Base-by-base conservation (phyloP, 1,140 invertebrate genomes). In the Patella vulgata region DNA sequence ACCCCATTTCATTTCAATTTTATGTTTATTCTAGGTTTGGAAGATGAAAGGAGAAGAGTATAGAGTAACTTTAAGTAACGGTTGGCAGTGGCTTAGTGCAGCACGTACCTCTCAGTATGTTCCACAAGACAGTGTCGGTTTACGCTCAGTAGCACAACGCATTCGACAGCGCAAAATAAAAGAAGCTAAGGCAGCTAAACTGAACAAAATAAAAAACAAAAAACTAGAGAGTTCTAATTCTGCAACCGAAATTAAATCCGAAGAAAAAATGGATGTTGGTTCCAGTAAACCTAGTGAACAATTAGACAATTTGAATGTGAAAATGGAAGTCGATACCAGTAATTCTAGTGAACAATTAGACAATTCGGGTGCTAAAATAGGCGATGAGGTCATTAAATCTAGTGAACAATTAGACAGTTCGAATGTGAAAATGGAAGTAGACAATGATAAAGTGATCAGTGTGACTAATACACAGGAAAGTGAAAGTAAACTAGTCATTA, bases 41-140 rank as follows among this genome's bases (percentile, higher is more conserved):
- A 99, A 99, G 80, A 94, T 97, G 85, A 97, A 96, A 85, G 97
- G 96, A 6, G 97, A 99, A 84, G 96, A 99, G 78, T 98, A 98
- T 81, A 87, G 97, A 69, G 90, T 98, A 25, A 94, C 95, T 75
- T 94, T 95, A 0, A 91, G 94, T 73, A 95, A 94, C 89, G 96
- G 96, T 8, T 98, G 96, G 96, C 80, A 92, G 14, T 99, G 96
- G 95, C 86, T 94, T 30, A 92, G 93, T 0, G 31, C 56, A 19
- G 77, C 77, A 3, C 44, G 77, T 11, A 39, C 19, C 9, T 60
- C 53, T 12, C 64, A 69, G 28, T 25, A 17, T 46, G 63, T 74
- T 2, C 70, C 79, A 40, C 76, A 79, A 59, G 73, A 77, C 28
- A 68, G 65, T 30, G 75, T 81, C 28, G 82, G 82, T 23, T 73